Evolutionary conservation across 2,113 vertebrate species (phyloP), one percentile per base, ranked within the genome.

Genomic region (Menura novaehollandiae): DNA sequence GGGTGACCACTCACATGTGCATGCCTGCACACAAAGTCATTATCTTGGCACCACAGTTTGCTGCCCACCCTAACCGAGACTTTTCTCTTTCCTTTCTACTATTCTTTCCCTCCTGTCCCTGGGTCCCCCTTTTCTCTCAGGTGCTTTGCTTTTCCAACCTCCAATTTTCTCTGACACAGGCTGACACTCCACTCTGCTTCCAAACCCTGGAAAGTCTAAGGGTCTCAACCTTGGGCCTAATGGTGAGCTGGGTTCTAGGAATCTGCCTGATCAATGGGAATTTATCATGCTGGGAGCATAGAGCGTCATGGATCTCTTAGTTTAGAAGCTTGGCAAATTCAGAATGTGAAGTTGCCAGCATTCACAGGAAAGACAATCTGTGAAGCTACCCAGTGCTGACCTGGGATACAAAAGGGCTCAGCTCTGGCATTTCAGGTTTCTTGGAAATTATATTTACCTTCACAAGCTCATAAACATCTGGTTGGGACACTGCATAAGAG

Each of bases 401-500:
- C 10, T 41, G n/a, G 67, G 15, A 22, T 58, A n/a, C 9, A 58
- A 75, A 81, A 81, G 15, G 24, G 22, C 33, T 60, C 5, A 11
- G 28, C 10, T 86, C 23, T 59, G 20, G 7, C 53, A 71, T 51
- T 89, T 67, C 52, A 71, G 52, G 24, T 21, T 47, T 74, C 44
- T 21, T 73, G 44, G 41, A 78, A 94, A 72, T 60, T 8, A 85
- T 8, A 56, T 62, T 93, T 95, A 96, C 96, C 95, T 72, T 95
- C 62, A 97, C 69, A 91, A 97, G 60, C 88, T 87, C 96, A 75
- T 95, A 95, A 75, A 95, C 4, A 27, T 95, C 96, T 76, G 95
- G 89, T 0, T 95, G 95, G 37, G 91, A 97, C 74, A 96, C 94
- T 20, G 94, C 76, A 2, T 95, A 97, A 30, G 74, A 49, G 30